A percentile compares a stretch with the other conserved stretches of the same genome.
These are phyloP conservation scores for Lasioglossum zephyrum DNA, from an alignment of 2,888 invertebrate genomes.

Conservation along the genomic window DNA sequence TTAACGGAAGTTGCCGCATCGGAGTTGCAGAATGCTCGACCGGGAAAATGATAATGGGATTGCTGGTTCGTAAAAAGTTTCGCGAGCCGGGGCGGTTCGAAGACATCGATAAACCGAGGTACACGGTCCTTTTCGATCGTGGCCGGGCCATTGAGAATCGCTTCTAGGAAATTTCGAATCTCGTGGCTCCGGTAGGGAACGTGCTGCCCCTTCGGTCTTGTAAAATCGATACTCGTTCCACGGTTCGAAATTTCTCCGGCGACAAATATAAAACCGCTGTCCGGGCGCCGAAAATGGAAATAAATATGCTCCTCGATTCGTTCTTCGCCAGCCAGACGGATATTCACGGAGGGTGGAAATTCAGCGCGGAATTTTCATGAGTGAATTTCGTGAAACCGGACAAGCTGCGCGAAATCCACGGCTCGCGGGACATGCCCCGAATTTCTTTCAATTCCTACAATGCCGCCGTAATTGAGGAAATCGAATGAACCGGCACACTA, in stretches of 20 bases:
- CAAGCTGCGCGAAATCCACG: neutral
- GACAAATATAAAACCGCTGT: conserved; percentile 14
- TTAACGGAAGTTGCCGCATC: conserved; percentile 50
- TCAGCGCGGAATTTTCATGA: conserved; percentile 11
- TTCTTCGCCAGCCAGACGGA: neutral
- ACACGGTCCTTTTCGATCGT: conserved; percentile 1
- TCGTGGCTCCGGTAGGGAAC: neutral
- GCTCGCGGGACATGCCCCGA: neutral
- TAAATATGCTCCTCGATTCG: conserved; percentile 7
- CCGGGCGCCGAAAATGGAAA: neutral
- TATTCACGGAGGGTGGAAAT: neutral
- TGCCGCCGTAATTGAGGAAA: neutral
- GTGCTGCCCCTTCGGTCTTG: no score
- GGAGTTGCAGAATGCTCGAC: conserved; percentile 33
- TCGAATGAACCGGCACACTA: neutral
- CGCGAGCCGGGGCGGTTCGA: neutral
- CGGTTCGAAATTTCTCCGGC: conserved; percentile 2
- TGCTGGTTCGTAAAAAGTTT: conserved; percentile 20
- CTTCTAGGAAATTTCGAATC: neutral
- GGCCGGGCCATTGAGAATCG: neutral
- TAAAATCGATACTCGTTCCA: conserved; percentile 1
- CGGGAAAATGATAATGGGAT: conserved; percentile 47
- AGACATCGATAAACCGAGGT: conserved; percentile 10
- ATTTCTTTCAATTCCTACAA: neutral
- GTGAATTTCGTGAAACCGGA: neutral